A percentile compares a stretch with the other conserved stretches of the same genome.
phyloP scores from a whole-genome alignment of 53 echinoderm and acorn worm species.

The Zoroaster sp. region DNA sequence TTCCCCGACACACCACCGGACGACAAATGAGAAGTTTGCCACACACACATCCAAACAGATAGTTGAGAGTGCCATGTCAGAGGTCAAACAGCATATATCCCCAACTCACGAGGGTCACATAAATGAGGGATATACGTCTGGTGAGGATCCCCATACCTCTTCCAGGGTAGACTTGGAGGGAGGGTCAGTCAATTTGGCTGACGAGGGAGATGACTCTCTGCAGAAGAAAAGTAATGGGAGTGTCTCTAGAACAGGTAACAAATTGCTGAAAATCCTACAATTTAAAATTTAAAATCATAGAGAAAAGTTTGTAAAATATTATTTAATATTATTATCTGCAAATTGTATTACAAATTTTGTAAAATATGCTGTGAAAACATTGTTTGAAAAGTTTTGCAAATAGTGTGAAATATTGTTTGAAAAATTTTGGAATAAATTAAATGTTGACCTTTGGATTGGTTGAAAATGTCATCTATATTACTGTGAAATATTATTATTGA shows the following conservation, averaged over 20 bases:
- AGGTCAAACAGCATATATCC: constrained; percentile 16
- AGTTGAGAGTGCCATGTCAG: neutral
- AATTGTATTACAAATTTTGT: no score
- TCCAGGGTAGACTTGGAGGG: neutral
- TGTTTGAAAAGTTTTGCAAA: no score
- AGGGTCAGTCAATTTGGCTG: neutral
- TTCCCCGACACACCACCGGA: neutral
- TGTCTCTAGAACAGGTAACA: neutral
- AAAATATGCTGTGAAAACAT: no score
- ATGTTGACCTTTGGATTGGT: neutral
- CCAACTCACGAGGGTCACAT: neutral
- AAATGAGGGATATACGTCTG: neutral
- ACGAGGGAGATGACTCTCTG: neutral
- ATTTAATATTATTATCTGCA: no score
- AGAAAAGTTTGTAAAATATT: neutral
- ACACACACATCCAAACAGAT: constrained; percentile 3
- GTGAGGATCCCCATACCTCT: neutral
- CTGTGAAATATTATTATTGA: neutral
- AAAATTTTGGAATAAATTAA: no score
- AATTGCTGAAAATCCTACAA: no score
- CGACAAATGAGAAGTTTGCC: neutral
- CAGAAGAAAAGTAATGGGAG: neutral
- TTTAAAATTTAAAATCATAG: no score
- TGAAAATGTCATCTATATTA: neutral
- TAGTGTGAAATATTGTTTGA: no score